Conservation (phyloP, 2,888 invertebrate species). For the Cerastis rubricosa region DNA sequence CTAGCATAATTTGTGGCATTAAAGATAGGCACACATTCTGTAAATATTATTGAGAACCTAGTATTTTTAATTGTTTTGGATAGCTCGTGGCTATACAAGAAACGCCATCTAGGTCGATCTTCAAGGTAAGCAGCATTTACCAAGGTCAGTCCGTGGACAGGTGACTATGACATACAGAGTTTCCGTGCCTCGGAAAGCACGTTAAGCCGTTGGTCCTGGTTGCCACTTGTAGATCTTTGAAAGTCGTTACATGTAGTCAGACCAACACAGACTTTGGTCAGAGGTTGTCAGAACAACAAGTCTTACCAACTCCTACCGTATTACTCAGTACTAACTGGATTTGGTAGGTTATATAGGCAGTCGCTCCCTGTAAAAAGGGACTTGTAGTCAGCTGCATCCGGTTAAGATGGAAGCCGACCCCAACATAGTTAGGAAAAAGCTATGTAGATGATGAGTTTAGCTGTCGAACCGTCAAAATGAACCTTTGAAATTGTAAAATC, state of each 20-base stretch:
- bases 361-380: neutral
- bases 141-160: neutral
- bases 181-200: neutral
- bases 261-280: too few relatives aligned
- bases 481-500: too few relatives aligned
- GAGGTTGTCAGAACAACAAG: too few relatives aligned
- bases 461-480: too few relatives aligned
- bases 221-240: neutral
- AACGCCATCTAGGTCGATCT: neutral
- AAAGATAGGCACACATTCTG: neutral
- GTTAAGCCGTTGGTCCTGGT: neutral
- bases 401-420: neutral
- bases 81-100: neutral
- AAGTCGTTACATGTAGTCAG: neutral
- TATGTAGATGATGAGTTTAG: neutral
- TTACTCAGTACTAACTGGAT: neutral
- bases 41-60: neutral
- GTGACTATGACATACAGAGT: neutral
- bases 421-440: neutral
- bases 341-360: neutral
- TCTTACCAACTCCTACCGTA: neutral
- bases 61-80: too few relatives aligned
- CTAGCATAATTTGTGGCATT: neutral
- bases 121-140: neutral
- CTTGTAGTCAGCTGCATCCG: neutral